Percentiles rank a stretch among this genome's conserved stretches.
These are phyloP conservation scores for Drosophila punjabiensis DNA, from an alignment of 1,140 invertebrate genomes.

Conservation along the genomic window DNA sequence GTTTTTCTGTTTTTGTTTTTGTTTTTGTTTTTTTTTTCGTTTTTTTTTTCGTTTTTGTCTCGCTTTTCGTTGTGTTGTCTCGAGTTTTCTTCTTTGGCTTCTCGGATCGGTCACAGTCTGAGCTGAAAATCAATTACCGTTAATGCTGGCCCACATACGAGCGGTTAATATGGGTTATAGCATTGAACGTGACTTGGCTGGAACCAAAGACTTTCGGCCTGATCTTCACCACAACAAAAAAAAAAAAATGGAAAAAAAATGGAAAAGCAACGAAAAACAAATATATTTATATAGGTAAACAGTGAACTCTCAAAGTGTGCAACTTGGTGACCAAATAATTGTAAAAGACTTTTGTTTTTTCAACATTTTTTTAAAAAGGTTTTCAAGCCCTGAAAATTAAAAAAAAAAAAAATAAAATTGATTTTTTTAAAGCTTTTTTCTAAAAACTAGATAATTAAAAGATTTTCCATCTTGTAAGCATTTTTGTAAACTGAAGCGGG, in stretches of 20 bases:
- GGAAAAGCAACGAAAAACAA: background rate
- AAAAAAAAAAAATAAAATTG: no score
- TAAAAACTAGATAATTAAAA: no score
- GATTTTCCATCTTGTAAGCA: no score
- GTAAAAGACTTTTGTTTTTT: no score
- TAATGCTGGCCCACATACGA: constrained; percentile 51
- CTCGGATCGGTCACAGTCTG: constrained; percentile 41
- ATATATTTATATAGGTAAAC: background rate
- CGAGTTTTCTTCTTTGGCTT: constrained; percentile 41
- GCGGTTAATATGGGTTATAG: constrained; percentile 37
- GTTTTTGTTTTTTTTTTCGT: constrained; percentile 3
- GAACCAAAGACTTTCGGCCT: constrained; percentile 29
- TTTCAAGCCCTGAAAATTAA: no score
- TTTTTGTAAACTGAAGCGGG: no score
- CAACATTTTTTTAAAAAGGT: no score
- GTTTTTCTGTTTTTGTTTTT: constrained; percentile 1
- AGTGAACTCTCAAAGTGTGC: background rate
- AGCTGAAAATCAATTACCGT: constrained; percentile 75
- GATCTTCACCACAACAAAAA: constrained; percentile 23
- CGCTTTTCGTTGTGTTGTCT: constrained; percentile 5
- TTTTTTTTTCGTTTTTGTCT: background rate
- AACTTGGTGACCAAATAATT: background rate
- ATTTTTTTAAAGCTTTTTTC: no score
- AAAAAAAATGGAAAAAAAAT: background rate
- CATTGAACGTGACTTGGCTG: constrained; percentile 77